Evolutionary conservation across 2,888 invertebrate genomes (phyloP).

Genomic region (Mamestra brassicae): DNA sequence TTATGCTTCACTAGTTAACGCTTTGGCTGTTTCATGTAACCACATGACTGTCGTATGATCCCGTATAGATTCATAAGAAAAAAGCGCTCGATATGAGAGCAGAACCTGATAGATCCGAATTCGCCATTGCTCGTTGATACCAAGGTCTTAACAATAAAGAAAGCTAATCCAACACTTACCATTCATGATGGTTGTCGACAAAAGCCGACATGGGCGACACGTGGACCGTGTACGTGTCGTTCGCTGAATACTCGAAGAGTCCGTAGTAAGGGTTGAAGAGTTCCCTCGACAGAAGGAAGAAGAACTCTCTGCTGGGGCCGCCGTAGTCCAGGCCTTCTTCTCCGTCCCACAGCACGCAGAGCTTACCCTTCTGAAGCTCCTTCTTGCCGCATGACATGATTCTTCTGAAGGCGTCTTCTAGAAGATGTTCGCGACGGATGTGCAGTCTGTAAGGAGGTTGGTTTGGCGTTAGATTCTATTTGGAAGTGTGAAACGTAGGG

Average conservation of each 20-base stretch:
- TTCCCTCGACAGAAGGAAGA: slow-evolving; percentile 98
- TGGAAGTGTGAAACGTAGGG: not conserved
- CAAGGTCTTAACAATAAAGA: too few species aligned
- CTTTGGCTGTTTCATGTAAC: not conserved
- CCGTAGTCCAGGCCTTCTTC: slow-evolving; percentile 99
- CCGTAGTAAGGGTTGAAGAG: slow-evolving; percentile 99
- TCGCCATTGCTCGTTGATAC: too few species aligned
- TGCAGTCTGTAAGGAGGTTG: slow-evolving; percentile 93
- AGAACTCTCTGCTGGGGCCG: slow-evolving; percentile 99
- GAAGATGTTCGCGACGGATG: slow-evolving; percentile 97
- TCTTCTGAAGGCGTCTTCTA: slow-evolving; percentile 98
- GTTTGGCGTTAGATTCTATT: slow-evolving; percentile 2
- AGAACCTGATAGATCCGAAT: too few species aligned
- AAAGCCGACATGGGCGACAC: slow-evolving; percentile 99
- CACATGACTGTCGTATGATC: too few species aligned
- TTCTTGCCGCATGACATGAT: slow-evolving; percentile 99
- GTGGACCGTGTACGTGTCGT: slow-evolving; percentile 99
- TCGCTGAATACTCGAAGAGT: slow-evolving; percentile 99
- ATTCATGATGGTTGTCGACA: slow-evolving; percentile 99
- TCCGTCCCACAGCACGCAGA: slow-evolving; percentile 98
- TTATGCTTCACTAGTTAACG: not conserved
- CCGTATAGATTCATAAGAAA: too few species aligned
- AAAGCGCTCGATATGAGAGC: too few species aligned
- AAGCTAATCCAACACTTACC: slow-evolving; percentile 90
- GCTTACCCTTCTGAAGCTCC: slow-evolving; percentile 98